A percentile compares a stretch with the other conserved stretches of the same genome.
Evolutionary conservation across 2,797 vertebrate genomes (phyloP).

Genomic region (Sebastes trivittatus): DNA sequence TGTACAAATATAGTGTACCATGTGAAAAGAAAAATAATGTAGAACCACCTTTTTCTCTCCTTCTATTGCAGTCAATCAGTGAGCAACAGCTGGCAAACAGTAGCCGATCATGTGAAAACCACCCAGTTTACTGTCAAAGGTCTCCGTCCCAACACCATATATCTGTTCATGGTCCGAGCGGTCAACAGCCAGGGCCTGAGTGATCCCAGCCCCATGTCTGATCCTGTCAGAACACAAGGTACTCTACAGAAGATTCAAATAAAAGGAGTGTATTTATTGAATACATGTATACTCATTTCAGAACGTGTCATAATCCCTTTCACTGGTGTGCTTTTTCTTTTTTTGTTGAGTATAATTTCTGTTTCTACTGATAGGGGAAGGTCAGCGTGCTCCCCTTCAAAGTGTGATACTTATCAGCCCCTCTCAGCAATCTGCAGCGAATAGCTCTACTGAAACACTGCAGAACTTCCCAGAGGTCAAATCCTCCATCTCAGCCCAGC

Average conservation of each 20-base stretch:
- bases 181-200: conserved; percentile 95
- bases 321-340: not conserved
- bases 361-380: conserved; percentile 6
- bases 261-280: conserved; percentile 69
- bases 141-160: conserved; percentile 97
- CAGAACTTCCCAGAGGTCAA: conserved; percentile 64
- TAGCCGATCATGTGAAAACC: conserved; percentile 95
- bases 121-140: conserved; percentile 91
- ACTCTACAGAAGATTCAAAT: conserved; percentile 4
- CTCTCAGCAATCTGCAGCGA: conserved; percentile 32
- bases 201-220: conserved; percentile 96
- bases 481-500: conserved; percentile 52
- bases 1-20: not conserved
- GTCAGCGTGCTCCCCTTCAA: conserved; percentile 13
- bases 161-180: conserved; percentile 97
- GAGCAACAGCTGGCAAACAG: conserved; percentile 99
- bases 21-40: not conserved
- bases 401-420: conserved; percentile 36
- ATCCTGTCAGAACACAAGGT: conserved; percentile 98
- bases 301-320: not conserved
- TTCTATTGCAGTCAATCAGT: conserved; percentile 90
- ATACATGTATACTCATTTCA: not conserved
- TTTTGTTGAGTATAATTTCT: conserved; percentile 11
- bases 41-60: not conserved
- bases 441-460: conserved; percentile 29